A percentile compares a stretch with the other conserved stretches of the same genome.
phyloP scores from a whole-genome alignment of 1,140 invertebrate species.

The Coenobita brevimanus region DNA sequence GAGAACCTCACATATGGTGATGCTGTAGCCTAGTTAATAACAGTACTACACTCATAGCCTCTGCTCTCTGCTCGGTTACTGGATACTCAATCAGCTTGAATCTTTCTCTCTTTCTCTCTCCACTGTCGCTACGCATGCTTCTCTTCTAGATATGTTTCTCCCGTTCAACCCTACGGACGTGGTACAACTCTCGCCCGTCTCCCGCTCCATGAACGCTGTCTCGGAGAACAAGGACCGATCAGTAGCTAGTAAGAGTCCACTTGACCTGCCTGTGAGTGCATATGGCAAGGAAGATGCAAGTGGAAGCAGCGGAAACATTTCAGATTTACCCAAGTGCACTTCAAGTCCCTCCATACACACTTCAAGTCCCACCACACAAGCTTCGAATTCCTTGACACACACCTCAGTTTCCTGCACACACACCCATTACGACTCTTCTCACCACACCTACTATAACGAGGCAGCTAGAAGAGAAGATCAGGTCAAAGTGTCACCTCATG shows the following conservation, averaged over 20 bases:
- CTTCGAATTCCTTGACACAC: not conserved
- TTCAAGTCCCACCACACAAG: conserved; percentile 1
- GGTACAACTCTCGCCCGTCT: conserved; percentile 30
- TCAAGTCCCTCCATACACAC: too few relatives aligned
- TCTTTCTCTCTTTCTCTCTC: not conserved
- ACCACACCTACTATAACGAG: conserved; percentile 51
- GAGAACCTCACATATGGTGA: too few relatives aligned
- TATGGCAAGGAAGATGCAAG: too few relatives aligned
- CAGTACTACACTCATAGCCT: too few relatives aligned
- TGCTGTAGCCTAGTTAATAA: too few relatives aligned
- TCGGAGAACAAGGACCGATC: not conserved
- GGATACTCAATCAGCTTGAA: too few relatives aligned
- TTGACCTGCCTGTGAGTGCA: not conserved
- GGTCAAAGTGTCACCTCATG: conserved; percentile 27
- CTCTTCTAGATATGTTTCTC: conserved; percentile 43
- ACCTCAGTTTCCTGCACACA: too few relatives aligned
- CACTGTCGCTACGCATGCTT: not conserved
- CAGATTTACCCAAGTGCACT: too few relatives aligned
- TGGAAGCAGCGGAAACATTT: too few relatives aligned
- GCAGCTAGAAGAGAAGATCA: not conserved
- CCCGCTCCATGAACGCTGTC: not conserved
- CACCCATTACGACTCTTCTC: not conserved
- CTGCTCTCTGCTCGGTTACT: too few relatives aligned
- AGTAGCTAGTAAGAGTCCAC: not conserved
- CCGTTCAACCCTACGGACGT: conserved; percentile 51